These are phyloP conservation scores for Acridotheres tristis DNA, from an alignment of 2,797 vertebrate genomes.

Conservation along the genomic window DNA sequence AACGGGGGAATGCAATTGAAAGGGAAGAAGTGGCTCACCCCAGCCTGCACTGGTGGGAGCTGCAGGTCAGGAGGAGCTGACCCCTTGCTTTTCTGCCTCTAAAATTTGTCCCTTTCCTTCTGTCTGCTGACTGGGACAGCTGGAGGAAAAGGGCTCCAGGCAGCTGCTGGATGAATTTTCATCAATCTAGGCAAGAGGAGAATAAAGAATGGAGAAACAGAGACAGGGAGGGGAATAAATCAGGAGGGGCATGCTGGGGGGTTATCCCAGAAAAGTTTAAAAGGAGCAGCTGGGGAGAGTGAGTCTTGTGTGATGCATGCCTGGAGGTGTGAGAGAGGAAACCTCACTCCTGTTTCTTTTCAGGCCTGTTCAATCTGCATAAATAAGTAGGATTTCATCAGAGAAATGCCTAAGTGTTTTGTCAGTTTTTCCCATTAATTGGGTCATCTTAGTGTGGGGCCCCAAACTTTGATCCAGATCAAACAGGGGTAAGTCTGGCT, in stretches of 20 bases:
- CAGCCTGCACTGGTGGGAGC: neutral
- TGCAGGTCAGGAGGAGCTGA: neutral
- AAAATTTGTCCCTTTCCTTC: neutral
- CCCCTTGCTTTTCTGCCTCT: neutral
- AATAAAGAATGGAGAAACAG: neutral
- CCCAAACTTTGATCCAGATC: conserved; percentile 40
- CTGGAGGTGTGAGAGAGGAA: neutral
- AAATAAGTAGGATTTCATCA: conserved; percentile 11
- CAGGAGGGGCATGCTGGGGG: neutral
- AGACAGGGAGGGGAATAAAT: neutral
- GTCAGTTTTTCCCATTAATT: conserved; percentile 40
- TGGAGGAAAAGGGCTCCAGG: neutral
- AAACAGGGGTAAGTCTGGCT: neutral
- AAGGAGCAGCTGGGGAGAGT: neutral
- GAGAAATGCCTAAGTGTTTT: conserved; percentile 1
- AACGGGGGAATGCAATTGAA: neutral
- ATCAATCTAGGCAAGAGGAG: neutral
- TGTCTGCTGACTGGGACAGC: neutral
- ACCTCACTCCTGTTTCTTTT: neutral
- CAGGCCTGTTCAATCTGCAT: neutral
- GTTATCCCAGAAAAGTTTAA: neutral
- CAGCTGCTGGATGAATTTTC: neutral
- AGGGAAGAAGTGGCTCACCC: neutral
- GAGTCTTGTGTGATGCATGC: neutral
- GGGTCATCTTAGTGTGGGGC: neutral